Conservation (phyloP, 2,888 invertebrate species). For the Autographa gamma region DNA sequence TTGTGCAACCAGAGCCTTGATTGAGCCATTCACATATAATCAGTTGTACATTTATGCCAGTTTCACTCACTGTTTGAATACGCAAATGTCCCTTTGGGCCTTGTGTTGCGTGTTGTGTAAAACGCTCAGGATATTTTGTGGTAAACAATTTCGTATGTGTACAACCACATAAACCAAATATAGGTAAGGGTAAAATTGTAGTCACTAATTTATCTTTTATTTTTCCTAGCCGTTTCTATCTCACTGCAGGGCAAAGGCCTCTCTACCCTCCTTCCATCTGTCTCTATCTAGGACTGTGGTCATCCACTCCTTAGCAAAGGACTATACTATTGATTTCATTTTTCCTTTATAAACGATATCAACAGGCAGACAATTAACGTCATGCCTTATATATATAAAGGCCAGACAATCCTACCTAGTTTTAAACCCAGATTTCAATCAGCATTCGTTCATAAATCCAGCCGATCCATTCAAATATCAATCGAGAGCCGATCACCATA, state of each 20-base stretch:
- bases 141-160: neutral
- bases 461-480: slow-evolving; percentile 11
- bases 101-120: slow-evolving; percentile 35
- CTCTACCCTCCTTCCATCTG: no score
- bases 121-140: neutral
- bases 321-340: no score
- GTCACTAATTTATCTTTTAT: no score
- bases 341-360: neutral
- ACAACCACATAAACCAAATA: neutral
- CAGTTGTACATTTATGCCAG: slow-evolving; percentile 76
- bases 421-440: neutral
- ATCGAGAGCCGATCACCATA: slow-evolving; percentile 36
- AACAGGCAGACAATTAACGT: neutral
- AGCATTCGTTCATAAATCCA: neutral
- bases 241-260: no score
- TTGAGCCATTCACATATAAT: slow-evolving; percentile 84
- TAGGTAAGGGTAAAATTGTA: no score
- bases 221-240: no score
- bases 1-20: slow-evolving; percentile 78
- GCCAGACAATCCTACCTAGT: neutral
- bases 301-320: no score
- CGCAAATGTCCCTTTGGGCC: slow-evolving; percentile 72
- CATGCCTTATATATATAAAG: neutral
- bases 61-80: slow-evolving; percentile 67
- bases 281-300: no score